Conservation (phyloP, 2,888 invertebrate species). For the Pseudeuparius sepicola region DNA sequence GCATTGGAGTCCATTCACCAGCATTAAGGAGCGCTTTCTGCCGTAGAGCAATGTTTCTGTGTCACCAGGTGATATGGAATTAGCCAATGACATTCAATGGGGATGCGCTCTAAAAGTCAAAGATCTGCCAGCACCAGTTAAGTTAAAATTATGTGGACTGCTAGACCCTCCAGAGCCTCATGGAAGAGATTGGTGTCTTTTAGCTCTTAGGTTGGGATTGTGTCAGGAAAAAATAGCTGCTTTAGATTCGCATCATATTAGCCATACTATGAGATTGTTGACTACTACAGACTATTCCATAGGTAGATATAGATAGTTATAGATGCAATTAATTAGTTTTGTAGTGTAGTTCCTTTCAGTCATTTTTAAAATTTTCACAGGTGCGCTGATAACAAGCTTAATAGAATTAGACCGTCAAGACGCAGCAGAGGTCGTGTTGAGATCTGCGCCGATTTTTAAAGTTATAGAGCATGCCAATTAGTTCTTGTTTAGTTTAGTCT, state of each 20-base stretch:
- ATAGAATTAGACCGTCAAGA: conserved; percentile 51
- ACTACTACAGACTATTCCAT: conserved; percentile 38
- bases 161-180: conserved; percentile 63
- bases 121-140: conserved; percentile 48
- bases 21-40: conserved; percentile 1
- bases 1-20: too few relatives aligned
- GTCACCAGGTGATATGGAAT: conserved; percentile 34
- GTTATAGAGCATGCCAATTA: conserved; percentile 26
- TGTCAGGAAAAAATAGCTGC: conserved; percentile 38
- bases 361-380: too few relatives aligned
- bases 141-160: conserved; percentile 52
- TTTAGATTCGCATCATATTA: conserved; percentile 37
- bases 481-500: neutral
- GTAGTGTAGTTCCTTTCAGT: too few relatives aligned
- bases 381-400: conserved; percentile 46
- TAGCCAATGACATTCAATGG: conserved; percentile 37
- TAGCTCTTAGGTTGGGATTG: conserved; percentile 57
- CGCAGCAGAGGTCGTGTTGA: conserved; percentile 48
- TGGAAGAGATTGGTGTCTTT: conserved; percentile 67
- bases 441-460: conserved; percentile 43
- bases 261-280: conserved; percentile 37
- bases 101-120: conserved; percentile 51
- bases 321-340: too few relatives aligned
- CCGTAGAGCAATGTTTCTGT: conserved; percentile 19
- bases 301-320: conserved; percentile 32